Conservation (phyloP, 2,888 invertebrate species). For the Drosophila crucigera region DNA sequence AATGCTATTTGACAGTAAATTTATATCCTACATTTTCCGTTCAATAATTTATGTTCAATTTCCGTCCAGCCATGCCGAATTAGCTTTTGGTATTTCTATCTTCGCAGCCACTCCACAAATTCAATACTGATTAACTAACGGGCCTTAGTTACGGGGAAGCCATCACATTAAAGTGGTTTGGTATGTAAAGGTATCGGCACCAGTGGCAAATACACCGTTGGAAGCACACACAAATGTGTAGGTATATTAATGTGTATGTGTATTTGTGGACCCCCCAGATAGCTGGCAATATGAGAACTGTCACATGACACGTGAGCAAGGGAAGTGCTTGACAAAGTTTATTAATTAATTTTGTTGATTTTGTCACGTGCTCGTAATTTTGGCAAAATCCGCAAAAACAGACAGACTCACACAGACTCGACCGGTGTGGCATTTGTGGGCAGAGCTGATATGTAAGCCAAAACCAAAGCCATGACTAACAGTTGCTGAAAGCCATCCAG, state of each 20-base stretch:
- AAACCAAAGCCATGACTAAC: conserved; percentile 62
- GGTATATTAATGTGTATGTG: conserved; percentile 8
- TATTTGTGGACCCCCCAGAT: conserved; percentile 29
- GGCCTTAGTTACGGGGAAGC: conserved; percentile 6
- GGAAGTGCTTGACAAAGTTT: conserved; percentile 78
- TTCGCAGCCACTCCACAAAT: conserved; percentile 41
- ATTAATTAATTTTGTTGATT: conserved; percentile 81
- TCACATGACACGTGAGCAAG: conserved; percentile 69
- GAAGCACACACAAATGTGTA: background rate
- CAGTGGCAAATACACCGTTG: conserved; percentile 22
- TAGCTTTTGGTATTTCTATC: conserved; percentile 43
- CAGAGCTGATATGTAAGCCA: conserved; percentile 39
- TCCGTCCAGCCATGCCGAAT: conserved; percentile 27
- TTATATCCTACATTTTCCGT: background rate
- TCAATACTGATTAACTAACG: conserved; percentile 60
- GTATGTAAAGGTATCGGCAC: conserved; percentile 16
- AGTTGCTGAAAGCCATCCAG: conserved; percentile 65
- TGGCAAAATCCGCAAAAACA: conserved; percentile 71
- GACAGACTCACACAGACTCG: conserved; percentile 33
- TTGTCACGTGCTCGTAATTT: conserved; percentile 79
- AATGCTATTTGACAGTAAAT: background rate
- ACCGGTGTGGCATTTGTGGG: conserved; percentile 2
- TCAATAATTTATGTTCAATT: conserved; percentile 21
- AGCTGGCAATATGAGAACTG: conserved; percentile 66
- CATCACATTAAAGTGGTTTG: conserved; percentile 32